These are phyloP conservation scores for Archilochus colubris DNA, from an alignment of 2,113 vertebrate genomes.

Conservation along the genomic window DNA sequence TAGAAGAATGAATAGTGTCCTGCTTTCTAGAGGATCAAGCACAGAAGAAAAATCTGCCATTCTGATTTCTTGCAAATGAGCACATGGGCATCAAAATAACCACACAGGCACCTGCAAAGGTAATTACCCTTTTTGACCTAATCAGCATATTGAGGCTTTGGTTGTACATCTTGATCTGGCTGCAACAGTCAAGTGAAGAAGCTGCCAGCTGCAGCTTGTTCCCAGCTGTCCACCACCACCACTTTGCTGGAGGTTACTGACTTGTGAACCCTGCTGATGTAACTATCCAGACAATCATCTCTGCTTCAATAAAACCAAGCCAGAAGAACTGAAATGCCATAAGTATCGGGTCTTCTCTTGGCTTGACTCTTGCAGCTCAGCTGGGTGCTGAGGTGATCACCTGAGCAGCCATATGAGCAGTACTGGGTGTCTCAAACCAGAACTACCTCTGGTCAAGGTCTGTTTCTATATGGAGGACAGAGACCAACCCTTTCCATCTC, in stretches of 20 bases:
- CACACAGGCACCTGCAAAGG: background rate
- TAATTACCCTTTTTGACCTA: background rate
- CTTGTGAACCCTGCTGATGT: background rate
- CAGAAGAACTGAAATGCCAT: background rate
- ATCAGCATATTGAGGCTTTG: background rate
- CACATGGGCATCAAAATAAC: background rate
- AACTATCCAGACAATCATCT: background rate
- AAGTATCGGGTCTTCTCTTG: background rate
- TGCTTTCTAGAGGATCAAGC: background rate
- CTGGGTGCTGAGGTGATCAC: background rate
- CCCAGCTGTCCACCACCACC: background rate
- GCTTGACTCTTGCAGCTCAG: background rate
- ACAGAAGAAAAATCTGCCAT: background rate
- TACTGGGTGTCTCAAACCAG: fast-evolving
- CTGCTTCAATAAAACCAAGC: background rate
- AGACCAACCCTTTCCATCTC: background rate
- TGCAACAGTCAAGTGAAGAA: background rate
- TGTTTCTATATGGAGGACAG: background rate
- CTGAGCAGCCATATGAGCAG: background rate
- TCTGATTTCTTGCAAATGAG: background rate
- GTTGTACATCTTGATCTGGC: background rate
- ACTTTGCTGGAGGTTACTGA: background rate
- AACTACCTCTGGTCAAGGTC: background rate
- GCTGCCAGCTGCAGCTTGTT: background rate
- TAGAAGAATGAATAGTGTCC: background rate